Evolutionary conservation across 2,797 vertebrate genomes (phyloP), one percentile per base, ranked within the genome.

Genomic region (Caiman crocodilus): DNA sequence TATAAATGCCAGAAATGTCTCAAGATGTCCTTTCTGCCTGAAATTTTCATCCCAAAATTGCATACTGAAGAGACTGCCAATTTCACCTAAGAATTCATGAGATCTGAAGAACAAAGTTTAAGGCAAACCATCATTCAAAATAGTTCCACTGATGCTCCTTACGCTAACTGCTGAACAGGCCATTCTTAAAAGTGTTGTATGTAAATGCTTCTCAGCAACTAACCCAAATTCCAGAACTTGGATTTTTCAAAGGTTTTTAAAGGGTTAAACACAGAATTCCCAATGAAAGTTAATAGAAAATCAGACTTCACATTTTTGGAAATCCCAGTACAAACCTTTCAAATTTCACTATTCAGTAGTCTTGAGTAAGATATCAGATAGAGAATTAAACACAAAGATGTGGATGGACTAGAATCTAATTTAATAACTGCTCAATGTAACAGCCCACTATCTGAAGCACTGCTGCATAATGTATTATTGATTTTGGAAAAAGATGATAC

Each of bases 381-480:
- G 61, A 89, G 57, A 89, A 94, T 76, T 56, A 93, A 89, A 89
- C 80, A 90, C 32, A 95, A 89, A 95, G 59, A 85, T 94, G 74
- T 76, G 67, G 82, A 96, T 88, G 81, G 85, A 93, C 94, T 88
- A 87, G 30, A 90, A 28, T 82, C 57, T 78, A 96, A 87, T 93
- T 96, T 96, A 96, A 90, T 96, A 80, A 79, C 88, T 94, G 65
- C 73, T 89, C 86, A 90, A 71, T 94, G 88, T 86, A 94, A 92
- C 85, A 96, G 94, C 50, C 87, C 81, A 89, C 79, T 86, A 20
- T 87, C 94, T 95, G 95, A 96, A 91, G 18, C 69, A 95, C 28
- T 83, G 87, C 87, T 90, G 32, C 14, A 79, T 84, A 94, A 92
- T 83, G 26, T 18, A 69, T 57, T 93, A 93, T 94, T 96, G 92